These are phyloP conservation scores for Sebastes kiyomatsui DNA, from an alignment of 2,797 vertebrate genomes.

Conservation along the genomic window DNA sequence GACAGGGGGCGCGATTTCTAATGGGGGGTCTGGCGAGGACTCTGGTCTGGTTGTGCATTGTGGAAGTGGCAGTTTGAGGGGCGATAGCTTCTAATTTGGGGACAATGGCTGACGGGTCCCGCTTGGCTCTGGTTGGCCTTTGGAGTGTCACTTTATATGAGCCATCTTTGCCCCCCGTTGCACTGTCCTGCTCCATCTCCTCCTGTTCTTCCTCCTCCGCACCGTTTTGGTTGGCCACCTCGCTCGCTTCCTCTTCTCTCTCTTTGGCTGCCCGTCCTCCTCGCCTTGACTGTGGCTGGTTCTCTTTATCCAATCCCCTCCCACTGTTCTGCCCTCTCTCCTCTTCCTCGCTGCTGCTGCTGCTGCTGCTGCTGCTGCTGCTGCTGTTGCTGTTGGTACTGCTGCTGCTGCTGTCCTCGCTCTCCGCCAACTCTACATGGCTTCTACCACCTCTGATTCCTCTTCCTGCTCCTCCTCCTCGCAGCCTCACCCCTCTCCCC, in stretches of 20 bases:
- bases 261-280: slow-evolving; percentile 70
- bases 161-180: slow-evolving; percentile 74
- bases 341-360: slow-evolving; percentile 57
- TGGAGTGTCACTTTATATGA: slow-evolving; percentile 94
- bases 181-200: slow-evolving; percentile 87
- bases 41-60: slow-evolving; percentile 69
- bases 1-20: slow-evolving; percentile 65
- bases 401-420: slow-evolving; percentile 70
- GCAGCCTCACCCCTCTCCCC: slow-evolving; percentile 78
- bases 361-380: slow-evolving; percentile 26
- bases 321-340: slow-evolving; percentile 46
- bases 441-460: slow-evolving; percentile 53
- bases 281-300: slow-evolving; percentile 71
- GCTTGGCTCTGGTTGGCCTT: slow-evolving; percentile 84
- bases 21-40: slow-evolving; percentile 85
- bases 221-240: slow-evolving; percentile 67
- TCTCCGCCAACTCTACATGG: slow-evolving; percentile 59
- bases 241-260: slow-evolving; percentile 62
- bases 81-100: slow-evolving; percentile 96
- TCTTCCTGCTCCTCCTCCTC: slow-evolving; percentile 75
- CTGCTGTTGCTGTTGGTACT: slow-evolving; percentile 26
- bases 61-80: slow-evolving; percentile 59
- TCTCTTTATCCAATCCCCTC: slow-evolving; percentile 76
- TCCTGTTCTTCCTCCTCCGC: slow-evolving; percentile 74
- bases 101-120: slow-evolving; percentile 90